These are phyloP conservation scores for Melanotaenia nigrans DNA, from an alignment of 2,797 vertebrate species.

Conservation along the genomic window DNA sequence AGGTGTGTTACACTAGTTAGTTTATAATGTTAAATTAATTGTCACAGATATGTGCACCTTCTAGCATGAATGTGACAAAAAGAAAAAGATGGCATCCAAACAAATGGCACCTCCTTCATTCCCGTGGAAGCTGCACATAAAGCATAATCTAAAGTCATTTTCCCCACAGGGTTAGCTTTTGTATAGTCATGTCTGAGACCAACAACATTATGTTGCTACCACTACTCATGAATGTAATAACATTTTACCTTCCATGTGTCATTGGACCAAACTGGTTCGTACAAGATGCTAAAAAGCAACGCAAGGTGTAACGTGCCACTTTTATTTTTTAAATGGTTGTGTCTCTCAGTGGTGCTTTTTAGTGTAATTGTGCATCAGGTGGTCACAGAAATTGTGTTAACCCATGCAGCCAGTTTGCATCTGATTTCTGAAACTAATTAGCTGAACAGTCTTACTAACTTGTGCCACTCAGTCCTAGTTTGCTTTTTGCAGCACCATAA, in stretches of 20 bases:
- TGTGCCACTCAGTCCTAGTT: background rate
- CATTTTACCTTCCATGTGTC: background rate
- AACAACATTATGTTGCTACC: background rate
- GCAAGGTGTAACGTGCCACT: background rate
- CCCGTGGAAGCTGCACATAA: background rate
- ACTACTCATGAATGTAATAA: background rate
- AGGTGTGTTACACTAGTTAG: background rate
- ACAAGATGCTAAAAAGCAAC: background rate
- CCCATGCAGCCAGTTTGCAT: background rate
- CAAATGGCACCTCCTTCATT: background rate
- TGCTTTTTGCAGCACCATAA: conserved; percentile 5
- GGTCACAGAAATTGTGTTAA: too few species aligned
- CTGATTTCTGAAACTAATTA: background rate
- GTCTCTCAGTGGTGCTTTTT: background rate
- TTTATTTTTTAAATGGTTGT: background rate
- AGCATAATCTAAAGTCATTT: background rate
- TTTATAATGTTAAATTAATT: background rate
- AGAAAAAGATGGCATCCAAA: background rate
- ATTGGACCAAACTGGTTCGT: background rate
- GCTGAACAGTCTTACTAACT: background rate
- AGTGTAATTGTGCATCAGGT: background rate
- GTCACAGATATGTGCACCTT: background rate
- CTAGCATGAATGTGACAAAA: background rate
- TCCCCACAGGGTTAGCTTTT: background rate
- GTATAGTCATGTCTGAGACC: background rate